Base-by-base conservation (phyloP, 2,888 invertebrate species). In the Chrysomela aeneicollis region DNA sequence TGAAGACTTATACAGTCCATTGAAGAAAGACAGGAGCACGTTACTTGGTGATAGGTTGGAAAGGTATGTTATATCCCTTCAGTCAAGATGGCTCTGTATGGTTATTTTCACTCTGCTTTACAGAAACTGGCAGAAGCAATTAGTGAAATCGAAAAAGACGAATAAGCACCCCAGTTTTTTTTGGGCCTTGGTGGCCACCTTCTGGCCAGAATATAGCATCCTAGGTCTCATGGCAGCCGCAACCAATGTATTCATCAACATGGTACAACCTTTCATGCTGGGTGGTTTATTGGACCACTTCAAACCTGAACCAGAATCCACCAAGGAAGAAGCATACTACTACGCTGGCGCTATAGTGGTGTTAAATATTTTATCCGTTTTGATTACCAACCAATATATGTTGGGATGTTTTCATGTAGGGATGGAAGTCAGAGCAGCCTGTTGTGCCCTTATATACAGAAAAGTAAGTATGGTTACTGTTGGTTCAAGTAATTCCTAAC, bases 381-480 rank as follows among this genome's bases (percentile, higher is more conserved):
- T 90, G 71, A 82, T 87, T 18, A 85, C 87, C 73, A 89, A 89
- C 78, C 90, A 90, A 76, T 85, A 87, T 46, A 83, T 88, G 26
- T 87, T 87, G 74, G 86, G 86, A 58, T 87, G 88, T 8, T 88
- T 88, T 73, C 89, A 92, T 75, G 86, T 90, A 26, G 94, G 94
- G 19, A 91, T 93, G 88, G 87, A 89, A 82, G 87, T 93, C 62
- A 86, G 94, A 70, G 88, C 93, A 1, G 92, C 93, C 0, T 89
- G 90, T 57, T 92, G 93, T 77, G 90, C 92, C 1, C 83, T 94
- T 9, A 87, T 95, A 59, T 94, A 93, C 78, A 88, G 92, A 83
- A 95, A 95, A 88, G 93, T 93, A 80, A 57, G 54, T 21, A 35
- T 26, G 26, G 26, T n/a, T n/a, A n/a, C n/a, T n/a, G n/a, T n/a